Evolutionary conservation across 2,888 invertebrate genomes (phyloP), one percentile per base, ranked within the genome.

Genomic region (Hydropsyche betteni): DNA sequence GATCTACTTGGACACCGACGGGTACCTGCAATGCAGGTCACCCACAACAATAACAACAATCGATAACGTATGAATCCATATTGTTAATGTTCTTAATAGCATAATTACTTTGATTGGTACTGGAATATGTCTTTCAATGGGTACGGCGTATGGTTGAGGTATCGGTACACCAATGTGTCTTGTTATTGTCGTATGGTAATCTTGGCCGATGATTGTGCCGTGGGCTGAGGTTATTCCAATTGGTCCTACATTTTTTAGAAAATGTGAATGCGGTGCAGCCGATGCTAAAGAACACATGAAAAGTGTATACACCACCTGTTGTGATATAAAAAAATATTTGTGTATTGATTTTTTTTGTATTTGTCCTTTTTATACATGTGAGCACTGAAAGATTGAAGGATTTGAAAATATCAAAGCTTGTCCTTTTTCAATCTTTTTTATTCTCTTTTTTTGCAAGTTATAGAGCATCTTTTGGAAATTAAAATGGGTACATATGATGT

Each of bases 101-200:
- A 44, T 44, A 76, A 81, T 80, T 77, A 87, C 87, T 83, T 83
- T 87, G 10, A 86, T 85, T 4, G 87, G 84, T 55, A 85, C 84
- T 2, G 87, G 85, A n/a, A 85, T 84, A 10, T 87, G 87, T 61
- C 86, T 84, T 76, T 87, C 87, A 0, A 87, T 86, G 8, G 87
- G 84, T 0, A 87, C 87, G 2, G 87, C 86, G 76, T 86, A 87
- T 0, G 87, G 87, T 0, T 87, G 87, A 0, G 87, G 86, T 0
- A 87, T 85, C 0, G 87, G 87, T 0, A 87, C 85, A 0, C 87
- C 87, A 4, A 88, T 83, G 78, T 87, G 87, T 79, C 86, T 86
- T 12, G 87, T 87, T 5, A 88, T 86, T 0, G 87, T 88, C 0
- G 87, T 87, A 78, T 87, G 87, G 0, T 87, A 85, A 77, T 88